Conservation (phyloP, 2,113 vertebrate species). For the Aphyosemion australe region DNA sequence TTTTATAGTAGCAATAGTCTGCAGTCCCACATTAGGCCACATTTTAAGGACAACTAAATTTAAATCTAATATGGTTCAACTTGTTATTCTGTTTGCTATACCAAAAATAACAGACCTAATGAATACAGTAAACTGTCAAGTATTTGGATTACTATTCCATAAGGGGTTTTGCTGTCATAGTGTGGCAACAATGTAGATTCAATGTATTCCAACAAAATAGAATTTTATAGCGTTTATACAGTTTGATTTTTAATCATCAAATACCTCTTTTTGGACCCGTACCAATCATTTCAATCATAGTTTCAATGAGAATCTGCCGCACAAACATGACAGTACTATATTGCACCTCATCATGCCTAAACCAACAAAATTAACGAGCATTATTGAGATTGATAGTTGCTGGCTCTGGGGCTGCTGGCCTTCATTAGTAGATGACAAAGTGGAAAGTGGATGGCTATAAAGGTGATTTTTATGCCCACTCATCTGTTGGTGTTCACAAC, state of each 20-base stretch:
- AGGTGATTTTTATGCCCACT: conserved; percentile 12
- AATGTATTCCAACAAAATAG: too few relatives aligned
- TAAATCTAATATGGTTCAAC: too few relatives aligned
- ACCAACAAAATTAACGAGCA: background rate
- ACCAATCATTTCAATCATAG: background rate
- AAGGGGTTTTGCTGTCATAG: too few relatives aligned
- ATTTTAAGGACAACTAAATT: too few relatives aligned
- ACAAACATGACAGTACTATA: conserved; percentile 2
- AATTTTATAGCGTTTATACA: too few relatives aligned
- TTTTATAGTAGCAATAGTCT: too few relatives aligned
- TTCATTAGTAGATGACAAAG: conserved; percentile 22
- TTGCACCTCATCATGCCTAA: background rate
- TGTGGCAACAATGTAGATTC: too few relatives aligned
- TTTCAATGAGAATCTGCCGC: background rate
- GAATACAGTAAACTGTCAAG: too few relatives aligned
- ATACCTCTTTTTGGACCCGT: background rate
- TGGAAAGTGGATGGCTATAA: conserved; percentile 14
- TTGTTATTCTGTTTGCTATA: too few relatives aligned
- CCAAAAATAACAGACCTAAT: too few relatives aligned
- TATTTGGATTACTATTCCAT: too few relatives aligned
- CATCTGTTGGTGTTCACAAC: background rate
- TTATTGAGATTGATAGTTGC: conserved; percentile 16
- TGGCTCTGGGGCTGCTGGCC: conserved; percentile 8
- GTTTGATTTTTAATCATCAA: background rate
- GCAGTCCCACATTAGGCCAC: too few relatives aligned